phyloP scores from a whole-genome alignment of 2,113 vertebrate genomes.

The Thamnaconus septentrionalis region DNA sequence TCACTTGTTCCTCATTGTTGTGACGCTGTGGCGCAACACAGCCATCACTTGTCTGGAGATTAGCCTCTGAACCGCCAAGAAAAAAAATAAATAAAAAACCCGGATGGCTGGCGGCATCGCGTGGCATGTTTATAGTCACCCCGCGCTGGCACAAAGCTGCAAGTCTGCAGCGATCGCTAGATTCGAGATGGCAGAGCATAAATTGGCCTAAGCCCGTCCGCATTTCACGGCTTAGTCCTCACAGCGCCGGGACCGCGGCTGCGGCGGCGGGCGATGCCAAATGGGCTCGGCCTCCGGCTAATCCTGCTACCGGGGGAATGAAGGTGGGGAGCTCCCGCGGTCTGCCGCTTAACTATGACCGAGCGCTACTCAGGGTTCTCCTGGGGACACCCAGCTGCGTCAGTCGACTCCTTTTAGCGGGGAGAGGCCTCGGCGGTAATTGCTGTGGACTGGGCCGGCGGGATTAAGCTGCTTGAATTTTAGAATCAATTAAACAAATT shows the following conservation, averaged over 20 bases:
- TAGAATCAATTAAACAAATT: slow-evolving; percentile 68
- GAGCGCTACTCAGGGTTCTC: slow-evolving; percentile 30
- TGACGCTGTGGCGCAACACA: slow-evolving; percentile 28
- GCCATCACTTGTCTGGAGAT: slow-evolving; percentile 49
- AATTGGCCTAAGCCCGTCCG: slow-evolving; percentile 63
- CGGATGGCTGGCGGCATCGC: slow-evolving; percentile 45
- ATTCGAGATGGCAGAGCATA: slow-evolving; percentile 66
- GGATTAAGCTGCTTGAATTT: slow-evolving; percentile 59
- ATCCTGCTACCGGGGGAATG: slow-evolving; percentile 62
- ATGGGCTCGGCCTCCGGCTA: slow-evolving; percentile 56
- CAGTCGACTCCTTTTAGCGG: slow-evolving; percentile 30
- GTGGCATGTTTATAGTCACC: slow-evolving; percentile 58
- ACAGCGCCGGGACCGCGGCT: slow-evolving; percentile 39
- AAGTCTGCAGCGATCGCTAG: slow-evolving; percentile 43
- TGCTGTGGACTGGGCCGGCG: slow-evolving; percentile 34
- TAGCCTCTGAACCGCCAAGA: slow-evolving; percentile 46
- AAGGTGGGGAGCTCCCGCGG: slow-evolving; percentile 39
- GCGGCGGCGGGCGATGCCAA: slow-evolving; percentile 52
- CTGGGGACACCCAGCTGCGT: slow-evolving; percentile 39
- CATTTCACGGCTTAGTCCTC: slow-evolving; percentile 63
- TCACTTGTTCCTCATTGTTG: slow-evolving; percentile 42
- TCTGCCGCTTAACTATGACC: slow-evolving; percentile 45
- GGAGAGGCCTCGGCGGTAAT: slow-evolving; percentile 48
- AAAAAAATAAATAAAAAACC: slow-evolving; percentile 2
- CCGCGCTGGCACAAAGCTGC: slow-evolving; percentile 54